Conservation (phyloP, 2,888 invertebrate genomes). For the Apamea crenata region DNA sequence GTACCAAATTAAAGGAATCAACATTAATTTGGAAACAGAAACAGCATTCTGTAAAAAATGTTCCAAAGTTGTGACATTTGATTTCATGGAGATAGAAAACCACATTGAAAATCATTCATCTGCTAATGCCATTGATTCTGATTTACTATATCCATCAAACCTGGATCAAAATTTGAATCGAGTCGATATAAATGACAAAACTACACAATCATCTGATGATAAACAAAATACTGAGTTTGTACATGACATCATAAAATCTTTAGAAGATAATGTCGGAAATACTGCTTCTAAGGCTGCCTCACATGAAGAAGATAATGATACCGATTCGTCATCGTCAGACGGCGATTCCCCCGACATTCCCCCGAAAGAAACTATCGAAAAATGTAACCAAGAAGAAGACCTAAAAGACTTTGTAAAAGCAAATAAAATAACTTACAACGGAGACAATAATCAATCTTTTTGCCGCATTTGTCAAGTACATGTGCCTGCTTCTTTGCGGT, state of each 20-base stretch:
- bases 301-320: background rate
- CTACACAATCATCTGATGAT: background rate
- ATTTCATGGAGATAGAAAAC: conserved; percentile 54
- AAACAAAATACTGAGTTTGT: background rate
- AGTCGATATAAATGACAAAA: conserved; percentile 53
- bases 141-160: conserved; percentile 47
- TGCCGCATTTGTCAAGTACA: conserved; percentile 57
- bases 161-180: conserved; percentile 45
- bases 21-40: conserved; percentile 68
- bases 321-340: background rate
- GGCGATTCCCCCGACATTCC: background rate
- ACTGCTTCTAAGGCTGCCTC: background rate
- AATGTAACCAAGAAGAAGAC: background rate
- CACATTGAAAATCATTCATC: conserved; percentile 62
- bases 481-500: conserved; percentile 45
- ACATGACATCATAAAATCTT: background rate
- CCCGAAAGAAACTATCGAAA: background rate
- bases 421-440: conserved; percentile 52
- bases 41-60: conserved; percentile 67
- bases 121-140: conserved; percentile 14
- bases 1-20: conserved; percentile 65
- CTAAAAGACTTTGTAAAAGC: conserved; percentile 32
- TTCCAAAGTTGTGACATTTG: conserved; percentile 53
- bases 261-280: background rate
- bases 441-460: conserved; percentile 34